Evolutionary conservation across 2,113 vertebrate genomes (phyloP).

Genomic region (Oncorhynchus gorbuscha): DNA sequence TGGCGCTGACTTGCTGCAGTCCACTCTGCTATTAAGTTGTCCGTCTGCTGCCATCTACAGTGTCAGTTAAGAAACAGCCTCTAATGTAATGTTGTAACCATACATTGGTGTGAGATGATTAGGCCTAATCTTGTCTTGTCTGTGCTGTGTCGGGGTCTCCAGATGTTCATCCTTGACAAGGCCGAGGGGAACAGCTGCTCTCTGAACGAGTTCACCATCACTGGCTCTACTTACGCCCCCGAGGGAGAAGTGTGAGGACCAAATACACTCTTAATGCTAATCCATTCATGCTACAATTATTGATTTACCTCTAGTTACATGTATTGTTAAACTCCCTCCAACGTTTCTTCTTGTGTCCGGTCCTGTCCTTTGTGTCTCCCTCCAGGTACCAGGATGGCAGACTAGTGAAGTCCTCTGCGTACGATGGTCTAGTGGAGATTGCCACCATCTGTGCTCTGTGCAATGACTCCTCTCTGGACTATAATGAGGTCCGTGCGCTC

Average conservation of each 20-base stretch:
- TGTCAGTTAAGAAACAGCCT: background rate
- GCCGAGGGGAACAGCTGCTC: constrained; percentile 86
- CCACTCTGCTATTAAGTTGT: constrained; percentile 15
- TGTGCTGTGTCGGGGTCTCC: constrained; percentile 30
- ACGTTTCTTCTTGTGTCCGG: background rate
- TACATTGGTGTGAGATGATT: background rate
- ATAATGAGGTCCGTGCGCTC: constrained; percentile 84
- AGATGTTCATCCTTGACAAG: constrained; percentile 94
- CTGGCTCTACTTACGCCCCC: constrained; percentile 94
- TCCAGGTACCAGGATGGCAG: constrained; percentile 87
- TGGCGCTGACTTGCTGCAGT: constrained; percentile 8
- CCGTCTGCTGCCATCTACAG: constrained; percentile 52
- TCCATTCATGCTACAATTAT: too few species aligned
- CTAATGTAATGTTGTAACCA: background rate
- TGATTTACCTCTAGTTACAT: background rate
- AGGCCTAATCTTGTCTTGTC: constrained; percentile 6
- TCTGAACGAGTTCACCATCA: constrained; percentile 92
- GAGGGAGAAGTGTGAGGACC: constrained; percentile 94
- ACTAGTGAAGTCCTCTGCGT: constrained; percentile 80
- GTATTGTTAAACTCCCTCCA: too few species aligned
- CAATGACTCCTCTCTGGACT: constrained; percentile 98
- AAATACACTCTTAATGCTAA: background rate
- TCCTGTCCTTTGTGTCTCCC: constrained; percentile 13
- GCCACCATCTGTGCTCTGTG: constrained; percentile 97
- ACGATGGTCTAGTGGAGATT: constrained; percentile 90